Percentiles rank a stretch among this genome's conserved stretches.
Conservation (phyloP, 2,113 vertebrate species). For the Sinocyclocheilus anshuiensis region DNA sequence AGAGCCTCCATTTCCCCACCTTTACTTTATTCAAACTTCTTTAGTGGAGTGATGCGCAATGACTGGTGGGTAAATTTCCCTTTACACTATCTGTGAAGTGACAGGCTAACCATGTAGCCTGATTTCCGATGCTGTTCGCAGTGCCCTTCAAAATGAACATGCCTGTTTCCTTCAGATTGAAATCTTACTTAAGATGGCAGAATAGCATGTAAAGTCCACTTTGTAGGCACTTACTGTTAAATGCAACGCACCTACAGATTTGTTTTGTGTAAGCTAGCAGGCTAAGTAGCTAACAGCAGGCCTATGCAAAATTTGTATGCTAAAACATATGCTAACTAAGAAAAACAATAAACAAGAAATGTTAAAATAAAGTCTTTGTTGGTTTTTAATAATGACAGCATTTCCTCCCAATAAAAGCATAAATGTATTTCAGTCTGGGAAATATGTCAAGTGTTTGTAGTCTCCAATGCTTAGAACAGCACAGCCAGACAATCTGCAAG, state of each 20-base stretch:
- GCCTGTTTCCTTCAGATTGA: neutral
- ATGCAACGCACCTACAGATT: neutral
- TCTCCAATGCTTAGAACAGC: neutral
- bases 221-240: neutral
- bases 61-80: neutral
- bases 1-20: neutral
- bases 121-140: neutral
- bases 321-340: neutral
- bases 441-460: neutral
- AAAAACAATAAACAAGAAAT: neutral
- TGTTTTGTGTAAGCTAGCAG: neutral
- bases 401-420: neutral
- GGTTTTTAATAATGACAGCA: neutral
- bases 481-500: neutral
- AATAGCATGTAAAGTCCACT: neutral
- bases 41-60: neutral
- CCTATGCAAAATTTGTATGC: neutral
- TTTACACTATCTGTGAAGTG: neutral
- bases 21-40: neutral
- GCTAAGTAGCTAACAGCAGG: neutral
- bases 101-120: neutral
- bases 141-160: neutral
- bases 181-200: neutral
- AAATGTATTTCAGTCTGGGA: neutral
- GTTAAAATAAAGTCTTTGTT: neutral